Evolutionary conservation across 2,113 vertebrate species (phyloP), one percentile per base, ranked within the genome.

Genomic region (Mola mola): DNA sequence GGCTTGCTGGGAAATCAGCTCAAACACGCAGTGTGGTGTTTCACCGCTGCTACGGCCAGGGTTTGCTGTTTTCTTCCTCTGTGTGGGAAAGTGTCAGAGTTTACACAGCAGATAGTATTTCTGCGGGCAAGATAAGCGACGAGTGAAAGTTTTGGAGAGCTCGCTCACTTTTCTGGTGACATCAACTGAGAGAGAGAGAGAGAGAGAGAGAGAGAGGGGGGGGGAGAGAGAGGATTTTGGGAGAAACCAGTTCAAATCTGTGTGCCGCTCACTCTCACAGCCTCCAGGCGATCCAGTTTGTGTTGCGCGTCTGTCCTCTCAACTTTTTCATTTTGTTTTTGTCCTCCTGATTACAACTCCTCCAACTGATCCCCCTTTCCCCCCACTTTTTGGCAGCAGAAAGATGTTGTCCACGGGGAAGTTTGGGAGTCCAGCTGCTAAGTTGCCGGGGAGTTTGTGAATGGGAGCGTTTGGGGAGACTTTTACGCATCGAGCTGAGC

Each of bases 171-270:
- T 66, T 66, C 52, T 73, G 67, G 73, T 90, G 88, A 93, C 93
- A 92, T 94, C 92, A 94, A 81, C 63, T 60, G 17, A 46, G 1
- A 76, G 43, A 59, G 61, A 31, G 29, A 40, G 64, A 26, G 50
- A 8, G 24, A 6, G 33, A 19, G 20, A 15, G 51, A 17, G 42
- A 33, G 50, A 21, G 50, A 36, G 70, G 5, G 46, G 38, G 57
- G 26, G 47, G 68, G 70, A 48, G 41, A 60, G 48, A 61, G 67
- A 29, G 86, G 82, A 89, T 78, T 93, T 94, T 79, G 83, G 88
- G 92, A 88, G 65, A 82, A 88, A 90, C 63, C 66, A 89, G 78
- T 77, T 81, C 87, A 84, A 57, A 86, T 77, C 50, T 57, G 58
- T 77, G 34, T 63, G 65, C 56, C 53, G 77, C 68, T 72, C 51